Conservation (phyloP, 2,113 vertebrate species). For the Chinchilla lanigera region DNA sequence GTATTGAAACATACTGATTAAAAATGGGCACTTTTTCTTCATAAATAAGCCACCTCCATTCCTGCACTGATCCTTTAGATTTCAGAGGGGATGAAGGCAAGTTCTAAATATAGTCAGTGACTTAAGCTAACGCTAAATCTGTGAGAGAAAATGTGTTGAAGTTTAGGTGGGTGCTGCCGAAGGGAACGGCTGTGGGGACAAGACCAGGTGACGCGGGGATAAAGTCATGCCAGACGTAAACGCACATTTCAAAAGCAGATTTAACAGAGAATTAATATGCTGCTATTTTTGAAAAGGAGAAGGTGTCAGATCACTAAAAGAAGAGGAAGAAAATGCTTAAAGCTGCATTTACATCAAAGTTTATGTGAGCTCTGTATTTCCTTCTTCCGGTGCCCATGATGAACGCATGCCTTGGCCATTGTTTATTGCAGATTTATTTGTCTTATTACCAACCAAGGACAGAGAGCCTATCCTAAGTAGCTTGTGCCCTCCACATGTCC, state of each 20-base stretch:
- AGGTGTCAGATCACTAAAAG: conserved; percentile 67
- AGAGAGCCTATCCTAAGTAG: neutral
- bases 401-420: neutral
- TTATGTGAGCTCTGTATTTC: neutral
- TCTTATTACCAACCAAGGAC: neutral
- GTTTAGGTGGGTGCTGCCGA: conserved; percentile 64
- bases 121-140: conserved; percentile 58
- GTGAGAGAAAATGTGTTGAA: conserved; percentile 62
- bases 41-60: neutral
- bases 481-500: neutral
- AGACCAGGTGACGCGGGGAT: neutral
- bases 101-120: conserved; percentile 72
- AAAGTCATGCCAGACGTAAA: conserved; percentile 60
- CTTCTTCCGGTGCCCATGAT: neutral
- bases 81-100: conserved; percentile 41
- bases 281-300: conserved; percentile 66
- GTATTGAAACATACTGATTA: neutral
- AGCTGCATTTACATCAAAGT: conserved; percentile 43
- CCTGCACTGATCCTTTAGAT: neutral
- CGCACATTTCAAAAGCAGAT: conserved; percentile 8
- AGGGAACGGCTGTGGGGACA: conserved; percentile 9
- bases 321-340: neutral
- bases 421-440: conserved; percentile 37
- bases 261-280: conserved; percentile 62
- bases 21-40: neutral